Evolutionary conservation across 2,888 invertebrate genomes (phyloP), one percentile per base, ranked within the genome.

Genomic region (Merodon equestris): DNA sequence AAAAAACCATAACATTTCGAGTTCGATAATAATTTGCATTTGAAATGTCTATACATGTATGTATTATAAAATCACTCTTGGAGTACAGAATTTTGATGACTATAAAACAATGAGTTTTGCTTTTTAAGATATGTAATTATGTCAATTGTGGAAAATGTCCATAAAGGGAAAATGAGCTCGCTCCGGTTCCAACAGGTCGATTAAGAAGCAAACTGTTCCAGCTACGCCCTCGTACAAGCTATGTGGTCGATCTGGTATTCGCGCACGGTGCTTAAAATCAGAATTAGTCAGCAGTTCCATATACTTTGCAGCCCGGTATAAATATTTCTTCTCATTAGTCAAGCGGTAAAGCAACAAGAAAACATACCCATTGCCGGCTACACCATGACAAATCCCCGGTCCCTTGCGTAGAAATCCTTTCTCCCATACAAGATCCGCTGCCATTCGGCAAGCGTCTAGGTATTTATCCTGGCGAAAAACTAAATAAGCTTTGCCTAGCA

Each of bases 311-410:
- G 96, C 96, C 83, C 94, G 90, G 84, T 94, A 90, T n/a, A 95
- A 89, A 87, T 95, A 92, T 86, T 92, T 93, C 5, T 89, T 86
- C 81, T 96, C 92, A 9, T 91, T 90, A 10, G 96, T 95, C 60
- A 96, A 88, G 81, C 95, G 91, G 85, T 94, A 93, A 9, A 96
- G 88, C 0, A 96, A 88, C 48, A 96, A 88, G 84, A 96, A 95
- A 0, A 93, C 94, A 87, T 96, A 96, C 12, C 93, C 96, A 87
- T 93, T 95, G 36, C 96, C 96, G 15, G 94, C 93, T 0, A 96
- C 91, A 0, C 97, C 97, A 85, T 97, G 97, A 85, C 97, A 97
- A 74, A 97, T 93, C 0, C 96, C 96, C 9, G 96, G 96, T 0
- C 97, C 97, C 88, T 97, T 97, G 82, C 91, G 92, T 38, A 97